A percentile compares a stretch with the other conserved stretches of the same genome.
Evolutionary conservation across 2,113 vertebrate species (phyloP).

Genomic region (Tapirus terrestris): DNA sequence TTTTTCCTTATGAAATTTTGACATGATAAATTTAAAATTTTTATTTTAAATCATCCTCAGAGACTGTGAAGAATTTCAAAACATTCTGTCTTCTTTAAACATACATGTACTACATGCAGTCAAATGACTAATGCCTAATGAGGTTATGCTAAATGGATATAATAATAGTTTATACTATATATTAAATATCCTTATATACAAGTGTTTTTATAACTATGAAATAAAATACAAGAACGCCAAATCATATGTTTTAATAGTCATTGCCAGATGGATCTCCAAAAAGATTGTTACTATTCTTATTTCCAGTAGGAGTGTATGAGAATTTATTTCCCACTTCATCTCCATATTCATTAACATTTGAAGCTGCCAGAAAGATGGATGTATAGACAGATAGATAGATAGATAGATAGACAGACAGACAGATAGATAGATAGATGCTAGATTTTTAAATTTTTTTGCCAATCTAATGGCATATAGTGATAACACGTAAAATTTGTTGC

Average conservation of each 20-base stretch:
- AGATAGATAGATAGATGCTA: background rate
- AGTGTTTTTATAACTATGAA: background rate
- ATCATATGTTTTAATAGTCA: constrained; percentile 9
- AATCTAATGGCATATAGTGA: background rate
- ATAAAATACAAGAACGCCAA: background rate
- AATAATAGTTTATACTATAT: background rate
- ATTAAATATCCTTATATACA: background rate
- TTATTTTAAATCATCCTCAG: background rate
- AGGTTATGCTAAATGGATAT: background rate
- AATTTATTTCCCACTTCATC: constrained; percentile 7
- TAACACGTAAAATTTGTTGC: background rate
- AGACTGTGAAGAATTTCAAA: background rate
- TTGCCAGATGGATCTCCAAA: constrained; percentile 22
- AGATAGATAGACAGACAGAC: background rate
- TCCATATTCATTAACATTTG: background rate
- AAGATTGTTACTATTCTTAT: constrained; percentile 37
- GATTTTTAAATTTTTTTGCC: background rate
- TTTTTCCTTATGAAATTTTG: background rate
- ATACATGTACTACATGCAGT: background rate
- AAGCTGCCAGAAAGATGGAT: background rate
- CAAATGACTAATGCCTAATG: background rate
- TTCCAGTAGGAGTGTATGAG: background rate
- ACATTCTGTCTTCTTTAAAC: background rate
- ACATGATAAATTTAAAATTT: background rate
- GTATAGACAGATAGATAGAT: background rate